Evolutionary conservation across 2,797 vertebrate species (phyloP), one percentile per base, ranked within the genome.

Genomic region (Columba guinea): DNA sequence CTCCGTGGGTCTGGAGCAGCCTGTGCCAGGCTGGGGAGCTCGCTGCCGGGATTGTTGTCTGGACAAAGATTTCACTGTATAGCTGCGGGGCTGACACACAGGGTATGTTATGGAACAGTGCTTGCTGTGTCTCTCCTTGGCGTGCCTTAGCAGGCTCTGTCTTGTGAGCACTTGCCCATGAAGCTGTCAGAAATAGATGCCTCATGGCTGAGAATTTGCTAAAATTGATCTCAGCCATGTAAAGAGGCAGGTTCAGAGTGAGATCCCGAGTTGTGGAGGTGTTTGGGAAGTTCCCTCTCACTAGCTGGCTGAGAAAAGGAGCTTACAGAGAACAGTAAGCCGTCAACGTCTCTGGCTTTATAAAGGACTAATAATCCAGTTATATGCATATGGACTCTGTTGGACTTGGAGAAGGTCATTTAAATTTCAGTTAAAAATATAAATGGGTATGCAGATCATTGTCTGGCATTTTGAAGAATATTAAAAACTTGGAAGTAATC

Each of bases 91-190:
- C 79, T 75, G 93, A 95, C 91, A 94, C 91, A 85, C 82, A 67
- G 74, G 82, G 28, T 90, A 84, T 73, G 37, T 63, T 92, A 53
- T 11, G 87, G 94, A 97, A 97, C 97, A 98, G 97, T 95, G 77
- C 96, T 87, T 5, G 90, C 96, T 97, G 95, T 98, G 97, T 98
- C 88, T 96, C 60, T 15, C 52, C 86, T 96, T 98, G 97, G 96
- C 96, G 30, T 93, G 96, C 88, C 87, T 94, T 55, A 87, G 88
- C 93, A 92, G 85, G 91, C 93, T 97, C 81, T 93, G 81, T 93
- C 93, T 84, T 95, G 82, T 28, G 89, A 97, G 94, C 93, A 79
- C 78, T 97, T 94, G 94, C 91, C 96, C 79, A 28, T 93, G 91
- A 84, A 96, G 73, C 94, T 95, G 90, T 94, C 96, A 94, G 92